Base-by-base conservation (phyloP, 2,113 vertebrate species). In the Lagenorhynchus albirostris region DNA sequence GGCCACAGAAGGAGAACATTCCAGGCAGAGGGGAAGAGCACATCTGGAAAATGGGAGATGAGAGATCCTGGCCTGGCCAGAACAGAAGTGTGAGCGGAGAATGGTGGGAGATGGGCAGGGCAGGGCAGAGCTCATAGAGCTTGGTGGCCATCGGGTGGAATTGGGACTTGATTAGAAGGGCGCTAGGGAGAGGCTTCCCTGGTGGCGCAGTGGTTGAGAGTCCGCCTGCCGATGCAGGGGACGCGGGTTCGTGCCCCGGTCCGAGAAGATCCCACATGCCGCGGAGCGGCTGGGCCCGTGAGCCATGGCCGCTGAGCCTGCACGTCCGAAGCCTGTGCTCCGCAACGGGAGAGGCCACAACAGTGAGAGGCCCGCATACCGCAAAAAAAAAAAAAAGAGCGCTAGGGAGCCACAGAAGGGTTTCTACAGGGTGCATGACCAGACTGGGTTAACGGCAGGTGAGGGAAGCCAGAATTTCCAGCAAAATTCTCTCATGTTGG, bases 61-160 rank as follows among this genome's bases (percentile, higher is more conserved):
- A 58, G 85, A 31, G 31, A 38, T 14, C 25, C 41, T 26, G 41
- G n/a, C 38, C 63, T 8, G 29, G 38, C 23, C n/a, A 4, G 55
- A 41, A 14, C n/a, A 4, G 55, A 41, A 14, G 38, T 7, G 2
- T 3, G 33, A 11, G 26, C 0, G 1, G 10, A 1, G 8, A 1
- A 13, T 8, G 5, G 36, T 1, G 60, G 36, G 3, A 67, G 47
- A 2, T 3, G 8, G 41, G 12, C 26, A 33, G 25, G 53, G 21
- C 11, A 0, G 3, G 53, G 21, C 11, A 0, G 7, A 10, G 60
- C 74, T 83, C 62, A 1, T 0, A 1, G 71, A 15, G 29, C 60
- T 33, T 23, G 20, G 41, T n/a, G 77, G 33, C 38, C 25, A 0
- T 6, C 11, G 8, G 53, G 26, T 29, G 2, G 31, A 10, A 41